A percentile compares a stretch with the other conserved stretches of the same genome.
Conservation (phyloP, 2,113 vertebrate species). For the Xenopus borealis region DNA sequence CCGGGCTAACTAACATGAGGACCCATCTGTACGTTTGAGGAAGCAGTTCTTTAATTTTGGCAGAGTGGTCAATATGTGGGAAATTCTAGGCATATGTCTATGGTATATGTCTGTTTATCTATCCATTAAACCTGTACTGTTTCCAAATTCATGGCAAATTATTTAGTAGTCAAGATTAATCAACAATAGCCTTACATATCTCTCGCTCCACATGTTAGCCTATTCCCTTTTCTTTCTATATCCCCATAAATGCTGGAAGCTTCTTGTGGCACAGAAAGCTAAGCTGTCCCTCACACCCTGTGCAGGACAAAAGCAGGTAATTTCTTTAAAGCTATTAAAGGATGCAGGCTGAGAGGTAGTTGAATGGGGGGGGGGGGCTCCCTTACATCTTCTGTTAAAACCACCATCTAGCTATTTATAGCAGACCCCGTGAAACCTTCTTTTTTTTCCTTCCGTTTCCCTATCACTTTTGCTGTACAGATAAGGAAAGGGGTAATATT, state of each 20-base stretch:
- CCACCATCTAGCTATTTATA: slow-evolving; percentile 13
- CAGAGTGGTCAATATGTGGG: too few species aligned
- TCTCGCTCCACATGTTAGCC: not conserved
- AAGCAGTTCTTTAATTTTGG: too few species aligned
- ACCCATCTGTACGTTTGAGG: too few species aligned
- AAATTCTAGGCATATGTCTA: too few species aligned
- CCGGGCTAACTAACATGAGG: too few species aligned
- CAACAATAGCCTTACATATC: not conserved
- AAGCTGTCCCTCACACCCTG: slow-evolving; percentile 14
- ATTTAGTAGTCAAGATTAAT: too few species aligned
- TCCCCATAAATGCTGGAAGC: not conserved
- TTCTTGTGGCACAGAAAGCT: slow-evolving; percentile 2
- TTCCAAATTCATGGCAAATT: too few species aligned
- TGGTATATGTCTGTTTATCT: too few species aligned
- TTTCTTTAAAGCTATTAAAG: slow-evolving; percentile 14
- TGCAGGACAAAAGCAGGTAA: slow-evolving; percentile 29
- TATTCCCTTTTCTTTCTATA: not conserved
- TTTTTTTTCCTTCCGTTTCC: not conserved
- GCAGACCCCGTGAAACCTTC: not conserved
- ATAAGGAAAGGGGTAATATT: not conserved
- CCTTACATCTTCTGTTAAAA: not conserved
- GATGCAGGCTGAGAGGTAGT: slow-evolving; percentile 5
- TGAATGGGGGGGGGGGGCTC: not conserved
- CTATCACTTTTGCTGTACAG: not conserved
- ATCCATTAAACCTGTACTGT: too few species aligned